These are phyloP conservation scores for Caradrina kadenii DNA, from an alignment of 2,888 invertebrate genomes.

Conservation along the genomic window DNA sequence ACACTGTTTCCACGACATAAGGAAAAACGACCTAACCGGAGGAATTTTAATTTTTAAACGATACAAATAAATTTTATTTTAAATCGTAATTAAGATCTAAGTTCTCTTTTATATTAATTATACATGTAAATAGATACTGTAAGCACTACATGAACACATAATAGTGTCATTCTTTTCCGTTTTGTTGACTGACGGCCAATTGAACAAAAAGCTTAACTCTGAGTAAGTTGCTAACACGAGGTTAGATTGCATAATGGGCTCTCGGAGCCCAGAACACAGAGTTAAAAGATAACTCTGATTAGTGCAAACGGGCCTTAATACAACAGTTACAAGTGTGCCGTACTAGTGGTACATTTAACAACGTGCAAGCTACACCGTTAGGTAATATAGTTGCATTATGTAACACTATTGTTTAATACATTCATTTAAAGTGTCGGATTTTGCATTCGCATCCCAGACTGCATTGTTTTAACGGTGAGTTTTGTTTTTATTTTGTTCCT, in stretches of 20 bases:
- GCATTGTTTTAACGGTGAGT: conserved; percentile 35
- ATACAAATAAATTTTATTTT: too few relatives aligned
- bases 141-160: not conserved
- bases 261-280: not conserved
- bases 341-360: conserved; percentile 41
- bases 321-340: conserved; percentile 9
- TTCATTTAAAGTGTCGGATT: conserved; percentile 31
- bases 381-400: conserved; percentile 51
- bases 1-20: too few relatives aligned
- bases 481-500: not conserved
- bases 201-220: not conserved
- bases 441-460: conserved; percentile 47
- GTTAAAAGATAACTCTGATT: not conserved
- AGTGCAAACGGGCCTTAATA: not conserved
- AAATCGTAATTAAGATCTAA: too few relatives aligned
- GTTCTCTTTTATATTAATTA: too few relatives aligned
- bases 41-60: too few relatives aligned
- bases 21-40: too few relatives aligned
- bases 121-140: too few relatives aligned
- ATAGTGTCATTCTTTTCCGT: conserved; percentile 27
- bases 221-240: not conserved
- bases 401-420: conserved; percentile 61
- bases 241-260: not conserved
- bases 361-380: conserved; percentile 43
- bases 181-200: conserved; percentile 6